A percentile compares a stretch with the other conserved stretches of the same genome.
phyloP scores from a whole-genome alignment of 2,797 vertebrate genomes.

The Cheirogaleus major region DNA sequence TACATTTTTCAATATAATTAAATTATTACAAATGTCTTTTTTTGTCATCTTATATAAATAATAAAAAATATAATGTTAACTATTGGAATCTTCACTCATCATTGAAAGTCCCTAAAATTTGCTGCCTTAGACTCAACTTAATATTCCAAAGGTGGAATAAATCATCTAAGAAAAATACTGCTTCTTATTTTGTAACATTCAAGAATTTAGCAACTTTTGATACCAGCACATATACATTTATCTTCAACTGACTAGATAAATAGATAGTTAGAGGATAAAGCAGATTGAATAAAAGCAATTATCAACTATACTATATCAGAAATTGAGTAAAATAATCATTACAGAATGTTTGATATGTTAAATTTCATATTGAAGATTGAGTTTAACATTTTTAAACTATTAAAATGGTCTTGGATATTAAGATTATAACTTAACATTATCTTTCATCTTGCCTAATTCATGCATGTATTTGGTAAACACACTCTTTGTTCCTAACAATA shows the following conservation, averaged over 20 bases:
- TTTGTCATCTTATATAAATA: neutral
- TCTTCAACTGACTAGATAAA: neutral
- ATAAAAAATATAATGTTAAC: neutral
- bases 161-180: neutral
- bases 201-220: neutral
- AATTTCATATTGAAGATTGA: neutral
- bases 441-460: neutral
- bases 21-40: neutral
- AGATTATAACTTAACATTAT: neutral
- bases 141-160: neutral
- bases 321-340: neutral
- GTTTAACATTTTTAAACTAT: neutral
- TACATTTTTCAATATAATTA: neutral
- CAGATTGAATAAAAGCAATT: neutral
- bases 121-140: neutral
- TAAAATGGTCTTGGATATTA: neutral
- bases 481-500: neutral
- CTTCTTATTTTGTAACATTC: neutral
- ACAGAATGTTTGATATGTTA: neutral
- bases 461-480: neutral
- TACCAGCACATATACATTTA: neutral
- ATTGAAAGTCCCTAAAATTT: neutral
- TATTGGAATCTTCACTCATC: neutral
- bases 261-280: neutral
- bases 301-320: neutral